Evolutionary conservation across 2,888 invertebrate genomes (phyloP), one percentile per base, ranked within the genome.

Genomic region (Oscheius sp.): DNA sequence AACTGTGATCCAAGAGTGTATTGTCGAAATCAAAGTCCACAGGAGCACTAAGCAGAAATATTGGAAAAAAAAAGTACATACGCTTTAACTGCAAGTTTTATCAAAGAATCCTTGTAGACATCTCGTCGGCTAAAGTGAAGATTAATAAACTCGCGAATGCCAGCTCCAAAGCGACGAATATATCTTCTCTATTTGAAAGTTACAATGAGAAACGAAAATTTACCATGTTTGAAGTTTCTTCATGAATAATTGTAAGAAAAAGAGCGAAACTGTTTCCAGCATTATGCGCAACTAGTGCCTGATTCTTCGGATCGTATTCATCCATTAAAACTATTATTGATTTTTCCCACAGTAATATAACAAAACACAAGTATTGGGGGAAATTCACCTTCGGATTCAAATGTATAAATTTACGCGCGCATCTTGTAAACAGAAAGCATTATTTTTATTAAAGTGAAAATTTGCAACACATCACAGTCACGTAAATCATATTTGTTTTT

Each of bases 31-130:
- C 33, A 6, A 22, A 17, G 9, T 9, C 12, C 22, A 38, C 38
- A 5, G 22, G 36, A 20, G 22, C n/a, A 36, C 17, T 36, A 8
- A 2, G 24, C n/a, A n/a, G 38, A 22, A 32, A 14, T 17, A 9
- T n/a, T 1, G 2, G 22, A 38, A 24, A 12, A 22, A 2, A 17
- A 24, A 24, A 44, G 24, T 41, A 44, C 9, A 9, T 17, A 59
- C 59, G 59, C 41, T 59, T 44, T 59, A 3, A 30, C 24, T 12
- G 59, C 59, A 8, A 59, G 26, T n/a, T 59, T 44, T 5, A 59
- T 44, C 12, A 59, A n/a, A n/a, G n/a, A 12, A 8, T 44, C 24
- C 0, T 41, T 30, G 20, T 59, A 59, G 8, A 41, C 28, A n/a
- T 59, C 44, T 17, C 44, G 41, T 28, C 20, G 26, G 26, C 14